These are phyloP conservation scores for Gastracanthus pulcherrimus DNA, from an alignment of 2,888 invertebrate genomes.

Conservation along the genomic window DNA sequence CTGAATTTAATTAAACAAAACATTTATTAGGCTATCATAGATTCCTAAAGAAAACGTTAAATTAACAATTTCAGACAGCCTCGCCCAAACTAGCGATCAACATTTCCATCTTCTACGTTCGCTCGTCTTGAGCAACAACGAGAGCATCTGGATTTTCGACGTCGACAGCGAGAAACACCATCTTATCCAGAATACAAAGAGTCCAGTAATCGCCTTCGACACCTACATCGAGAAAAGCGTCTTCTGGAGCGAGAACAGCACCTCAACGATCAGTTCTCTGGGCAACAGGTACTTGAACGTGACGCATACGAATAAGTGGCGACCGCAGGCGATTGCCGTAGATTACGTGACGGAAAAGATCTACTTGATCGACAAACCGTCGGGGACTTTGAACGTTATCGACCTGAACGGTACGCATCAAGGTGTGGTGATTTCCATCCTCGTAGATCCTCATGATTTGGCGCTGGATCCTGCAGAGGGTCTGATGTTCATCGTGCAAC, in stretches of 20 bases:
- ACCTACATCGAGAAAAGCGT: constrained; percentile 9
- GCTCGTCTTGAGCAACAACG: background rate
- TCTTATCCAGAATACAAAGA: background rate
- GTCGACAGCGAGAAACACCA: background rate
- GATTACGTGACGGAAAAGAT: constrained; percentile 40
- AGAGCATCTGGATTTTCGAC: constrained; percentile 7
- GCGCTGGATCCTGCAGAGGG: constrained; percentile 28
- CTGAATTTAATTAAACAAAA: too few relatives aligned
- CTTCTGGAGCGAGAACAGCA: constrained; percentile 14
- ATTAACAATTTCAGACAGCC: background rate
- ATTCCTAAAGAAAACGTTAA: background rate
- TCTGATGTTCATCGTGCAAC: constrained; percentile 25
- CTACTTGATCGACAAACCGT: constrained; percentile 25
- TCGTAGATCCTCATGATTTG: constrained; percentile 23
- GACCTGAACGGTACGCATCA: background rate
- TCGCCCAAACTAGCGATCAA: background rate
- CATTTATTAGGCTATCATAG: too few relatives aligned
- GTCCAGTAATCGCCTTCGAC: constrained; percentile 5
- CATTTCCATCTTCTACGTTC: constrained; percentile 2
- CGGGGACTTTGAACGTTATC: constrained; percentile 23
- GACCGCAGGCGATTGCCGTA: constrained; percentile 23
- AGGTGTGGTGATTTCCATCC: constrained; percentile 7
- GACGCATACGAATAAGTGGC: background rate
- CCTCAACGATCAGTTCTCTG: background rate
- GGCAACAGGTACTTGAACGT: background rate